Base-by-base conservation (phyloP, 1,140 invertebrate species). In the Gryon sp. region DNA sequence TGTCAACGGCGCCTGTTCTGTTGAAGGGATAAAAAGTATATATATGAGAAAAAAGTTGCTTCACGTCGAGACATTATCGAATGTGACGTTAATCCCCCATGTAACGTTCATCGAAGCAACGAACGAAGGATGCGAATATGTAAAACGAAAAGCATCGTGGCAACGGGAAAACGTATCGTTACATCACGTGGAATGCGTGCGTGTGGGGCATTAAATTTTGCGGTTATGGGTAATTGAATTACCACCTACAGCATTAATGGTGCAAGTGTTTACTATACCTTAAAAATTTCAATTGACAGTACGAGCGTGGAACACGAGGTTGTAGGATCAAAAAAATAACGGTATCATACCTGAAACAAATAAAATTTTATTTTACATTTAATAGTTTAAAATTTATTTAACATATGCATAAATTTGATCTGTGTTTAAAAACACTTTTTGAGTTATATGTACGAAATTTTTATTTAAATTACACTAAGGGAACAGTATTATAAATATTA, bases 151-250 rank as follows among this genome's bases (percentile, higher is more conserved):
- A 70, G 62, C 16, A 30, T 7, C 24, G 26, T 11, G 32, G 40
- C 30, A 26, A 57, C 45, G 48, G 57, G 46, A 70, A 69, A 55
- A 20, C 65, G 18, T 60, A 55, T 62, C 55, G 59, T 28, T 34
- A 36, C 40, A 22, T 62, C 16, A 40, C 57, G 36, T 45, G 26
- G 43, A 43, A 57, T 22, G 55, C 45, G 43, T 46, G 12, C 43
- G 52, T 34, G 46, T 41, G 50, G 19, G 22, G 40, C 66, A 70
- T 81, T 75, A 69, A 76, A 78, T 80, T 76, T 55, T 65, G 72
- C 73, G 63, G 55, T 41, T 52, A 50, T 22, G 63, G 40, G 68
- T 80, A 78, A 80, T 80, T 78, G 65, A 80, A 80, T 80, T 74
- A 76, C 72, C 28, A 34, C 62, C 60, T 62, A 24, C 62, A 40